Evolutionary conservation across 2,888 invertebrate genomes (phyloP).

Genomic region (Vandiemenella viatica): DNA sequence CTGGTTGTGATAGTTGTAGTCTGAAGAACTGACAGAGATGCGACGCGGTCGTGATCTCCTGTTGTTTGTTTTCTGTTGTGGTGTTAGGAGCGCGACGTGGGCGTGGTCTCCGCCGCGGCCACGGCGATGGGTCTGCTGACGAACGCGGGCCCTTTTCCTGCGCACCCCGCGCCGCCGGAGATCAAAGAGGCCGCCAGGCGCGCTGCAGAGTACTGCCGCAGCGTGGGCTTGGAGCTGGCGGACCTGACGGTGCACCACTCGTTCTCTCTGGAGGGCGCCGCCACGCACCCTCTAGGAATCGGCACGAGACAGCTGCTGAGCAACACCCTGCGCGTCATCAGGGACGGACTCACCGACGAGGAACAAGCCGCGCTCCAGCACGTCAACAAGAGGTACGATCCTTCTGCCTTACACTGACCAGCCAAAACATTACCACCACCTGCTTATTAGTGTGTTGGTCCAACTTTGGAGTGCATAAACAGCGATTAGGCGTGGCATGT

Average conservation of each 20-base stretch:
- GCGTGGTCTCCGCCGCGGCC: constrained; percentile 69
- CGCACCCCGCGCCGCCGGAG: constrained; percentile 64
- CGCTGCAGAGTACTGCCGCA: constrained; percentile 44
- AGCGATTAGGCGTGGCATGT: too few species aligned
- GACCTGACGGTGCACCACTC: constrained; percentile 55
- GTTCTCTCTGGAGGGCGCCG: constrained; percentile 37
- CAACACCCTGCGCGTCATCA: constrained; percentile 46
- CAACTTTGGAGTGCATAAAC: too few species aligned
- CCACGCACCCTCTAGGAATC: constrained; percentile 49
- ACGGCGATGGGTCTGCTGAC: constrained; percentile 72
- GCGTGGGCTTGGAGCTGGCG: constrained; percentile 42
- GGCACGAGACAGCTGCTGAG: constrained; percentile 44
- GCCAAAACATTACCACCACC: too few species aligned
- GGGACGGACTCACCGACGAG: constrained; percentile 44
- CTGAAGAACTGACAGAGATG: too few species aligned
- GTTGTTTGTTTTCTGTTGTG: too few species aligned
- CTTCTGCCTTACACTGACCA: too few species aligned
- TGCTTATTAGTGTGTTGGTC: too few species aligned
- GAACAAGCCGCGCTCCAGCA: constrained; percentile 47
- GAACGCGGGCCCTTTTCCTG: constrained; percentile 52
- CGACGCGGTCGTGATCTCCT: too few species aligned
- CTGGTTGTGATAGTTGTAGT: too few species aligned
- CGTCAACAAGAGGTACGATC: constrained; percentile 45
- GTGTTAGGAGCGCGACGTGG: too few species aligned
- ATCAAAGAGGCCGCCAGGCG: constrained; percentile 42